Base-by-base conservation (phyloP, 1,140 invertebrate species). In the Homarus americanus region DNA sequence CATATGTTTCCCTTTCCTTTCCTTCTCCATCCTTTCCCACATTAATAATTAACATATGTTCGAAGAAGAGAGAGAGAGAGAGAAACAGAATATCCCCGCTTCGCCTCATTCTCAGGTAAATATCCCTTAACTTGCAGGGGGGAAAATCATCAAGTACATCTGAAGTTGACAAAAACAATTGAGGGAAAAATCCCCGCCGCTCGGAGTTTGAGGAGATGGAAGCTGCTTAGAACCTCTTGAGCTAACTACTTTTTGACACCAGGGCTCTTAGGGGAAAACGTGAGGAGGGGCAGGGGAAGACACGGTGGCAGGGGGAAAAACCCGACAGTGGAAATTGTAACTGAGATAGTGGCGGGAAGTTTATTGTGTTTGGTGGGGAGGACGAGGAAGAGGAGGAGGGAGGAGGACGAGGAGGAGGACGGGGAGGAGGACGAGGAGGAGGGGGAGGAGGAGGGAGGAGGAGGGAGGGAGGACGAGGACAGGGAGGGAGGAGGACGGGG, bases 91-190 rank as follows among this genome's bases (percentile, higher is more conserved):
- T 20, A 58, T 24, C 0, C 53, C 53, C 12, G 53, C 53, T 58
- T 20, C 53, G 17, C 53, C 53, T 1, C 9, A 4, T 4, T 24
- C 15, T 58, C 53, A 1, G 0, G 17, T 58, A 58, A 58, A 58
- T 58, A 58, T 40, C 80, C 32, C 34, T 9, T 38, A 38, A 83
- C 53, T 83, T 63, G 80, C 53, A 36, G 80, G 58, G 80, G 58
- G 36, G 58, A 69, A 83, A 83, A 83, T 83, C 38, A 38, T 83
- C 80, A 69, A 83, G 80, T 83, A 66, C 80, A 83, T 83, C 80
- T 83, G 80, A 83, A 83, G 58, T 83, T 83, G 80, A 83, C 80
- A 83, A 83, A 69, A 83, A 83, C 80, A 69, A 83, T 40, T 5
- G 80, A 28, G 17, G 49, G 2, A 82, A 82, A 82, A 63, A 63